Evolutionary conservation across 2,797 vertebrate species (phyloP).

Genomic region (Hippocampus kuda): DNA sequence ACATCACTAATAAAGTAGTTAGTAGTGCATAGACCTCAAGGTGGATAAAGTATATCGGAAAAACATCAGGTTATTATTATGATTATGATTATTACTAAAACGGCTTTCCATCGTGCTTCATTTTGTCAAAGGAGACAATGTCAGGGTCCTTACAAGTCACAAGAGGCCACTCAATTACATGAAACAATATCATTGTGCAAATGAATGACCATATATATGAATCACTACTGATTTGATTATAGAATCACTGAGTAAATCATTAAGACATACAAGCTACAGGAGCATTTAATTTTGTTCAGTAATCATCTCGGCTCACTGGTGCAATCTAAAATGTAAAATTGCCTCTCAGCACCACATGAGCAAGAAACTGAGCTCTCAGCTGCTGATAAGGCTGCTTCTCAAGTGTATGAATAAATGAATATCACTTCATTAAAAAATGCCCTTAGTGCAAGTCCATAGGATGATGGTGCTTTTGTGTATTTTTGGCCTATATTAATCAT

Average conservation of each 20-base stretch:
- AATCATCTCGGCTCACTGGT: too few species aligned
- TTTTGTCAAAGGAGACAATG: neutral
- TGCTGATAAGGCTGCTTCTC: neutral
- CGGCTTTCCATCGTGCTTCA: too few species aligned
- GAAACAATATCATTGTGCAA: conserved; percentile 8
- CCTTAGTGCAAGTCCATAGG: neutral
- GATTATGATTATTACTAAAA: too few species aligned
- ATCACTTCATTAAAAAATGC: neutral
- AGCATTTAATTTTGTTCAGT: too few species aligned
- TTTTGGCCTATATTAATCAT: neutral
- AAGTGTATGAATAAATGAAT: neutral
- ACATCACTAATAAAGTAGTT: too few species aligned
- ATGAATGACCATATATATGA: neutral
- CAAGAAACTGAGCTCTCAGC: neutral
- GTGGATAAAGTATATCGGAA: too few species aligned
- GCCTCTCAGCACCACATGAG: neutral
- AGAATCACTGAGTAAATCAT: neutral
- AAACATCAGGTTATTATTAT: too few species aligned
- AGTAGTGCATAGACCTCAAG: too few species aligned
- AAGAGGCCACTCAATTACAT: conserved; percentile 45
- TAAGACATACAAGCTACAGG: too few species aligned
- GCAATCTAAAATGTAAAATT: too few species aligned
- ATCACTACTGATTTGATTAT: too few species aligned
- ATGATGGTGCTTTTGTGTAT: neutral
- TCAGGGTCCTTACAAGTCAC: conserved; percentile 28